Percentiles rank a stretch among this genome's conserved stretches.
Conservation (phyloP, 1,140 invertebrate genomes). For the Penaeus indicus region DNA sequence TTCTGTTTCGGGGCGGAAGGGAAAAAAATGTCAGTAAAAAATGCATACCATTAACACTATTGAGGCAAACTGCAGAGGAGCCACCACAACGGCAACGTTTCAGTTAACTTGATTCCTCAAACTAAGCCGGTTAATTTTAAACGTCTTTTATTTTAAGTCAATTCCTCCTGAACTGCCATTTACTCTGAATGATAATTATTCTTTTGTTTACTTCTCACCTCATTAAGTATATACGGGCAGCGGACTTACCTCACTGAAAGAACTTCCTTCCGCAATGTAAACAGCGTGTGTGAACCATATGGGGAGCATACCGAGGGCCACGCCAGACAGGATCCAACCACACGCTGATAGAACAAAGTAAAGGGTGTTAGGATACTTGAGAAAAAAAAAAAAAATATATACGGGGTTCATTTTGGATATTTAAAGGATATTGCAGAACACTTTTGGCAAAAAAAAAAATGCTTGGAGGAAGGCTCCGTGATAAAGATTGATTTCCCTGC, state of each 20-base stretch:
- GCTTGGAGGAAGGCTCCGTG: no score
- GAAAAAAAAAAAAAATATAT: not conserved
- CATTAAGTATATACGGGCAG: not conserved
- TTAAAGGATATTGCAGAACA: no score
- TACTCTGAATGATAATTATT: no score
- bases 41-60: not conserved
- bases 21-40: not conserved
- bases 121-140: no score
- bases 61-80: no score
- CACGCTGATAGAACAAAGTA: not conserved
- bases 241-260: not conserved
- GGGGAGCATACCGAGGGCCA: not conserved
- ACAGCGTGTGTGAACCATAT: not conserved
- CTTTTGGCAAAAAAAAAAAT: no score
- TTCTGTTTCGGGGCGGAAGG: slow-evolving; percentile 28
- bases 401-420: not conserved
- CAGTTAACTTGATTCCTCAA: not conserved
- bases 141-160: no score
- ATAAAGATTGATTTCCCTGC: no score
- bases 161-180: no score
- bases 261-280: not conserved
- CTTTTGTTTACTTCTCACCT: no score
- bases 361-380: not conserved
- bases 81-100: not conserved
- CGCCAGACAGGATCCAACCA: not conserved